phyloP scores from a whole-genome alignment of 30 jellyfish, hydroid and myxozoan species.

The Hydra vulgaris region DNA sequence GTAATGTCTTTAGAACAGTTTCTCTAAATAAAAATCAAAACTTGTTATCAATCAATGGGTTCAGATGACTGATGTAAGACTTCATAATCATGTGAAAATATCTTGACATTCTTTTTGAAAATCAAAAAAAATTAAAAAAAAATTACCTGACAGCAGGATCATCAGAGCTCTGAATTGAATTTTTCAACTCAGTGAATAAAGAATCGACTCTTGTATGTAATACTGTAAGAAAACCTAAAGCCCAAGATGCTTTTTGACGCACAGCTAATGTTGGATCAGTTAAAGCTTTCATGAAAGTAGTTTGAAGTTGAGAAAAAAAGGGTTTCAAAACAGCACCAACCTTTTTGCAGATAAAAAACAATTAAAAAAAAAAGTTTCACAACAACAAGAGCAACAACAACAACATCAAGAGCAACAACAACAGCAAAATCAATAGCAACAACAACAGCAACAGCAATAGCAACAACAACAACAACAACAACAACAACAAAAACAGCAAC shows the following conservation, averaged over 20 bases:
- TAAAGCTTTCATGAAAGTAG: slow-evolving; percentile 73
- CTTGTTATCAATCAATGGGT: no score
- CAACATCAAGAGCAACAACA: no score
- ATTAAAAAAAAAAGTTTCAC: neutral
- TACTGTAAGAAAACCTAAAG: slow-evolving; percentile 53
- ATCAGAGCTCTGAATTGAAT: slow-evolving; percentile 63
- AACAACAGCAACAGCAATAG: no score
- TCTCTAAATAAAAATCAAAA: slow-evolving; percentile 37
- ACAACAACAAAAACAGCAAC: no score
- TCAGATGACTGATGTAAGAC: no score
- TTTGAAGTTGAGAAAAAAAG: slow-evolving; percentile 76
- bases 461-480: no score
- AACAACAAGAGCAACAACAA: no score
- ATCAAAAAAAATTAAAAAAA: neutral
- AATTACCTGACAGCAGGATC: slow-evolving; percentile 56
- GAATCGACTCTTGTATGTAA: slow-evolving; percentile 78
- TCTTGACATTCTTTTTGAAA: neutral
- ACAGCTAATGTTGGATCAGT: slow-evolving; percentile 60
- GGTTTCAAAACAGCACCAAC: slow-evolving; percentile 84
- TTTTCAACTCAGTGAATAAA: slow-evolving; percentile 60
- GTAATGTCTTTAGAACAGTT: slow-evolving; percentile 63
- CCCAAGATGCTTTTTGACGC: slow-evolving; percentile 64
- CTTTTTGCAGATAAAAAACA: slow-evolving; percentile 19
- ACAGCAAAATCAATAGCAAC: no score
- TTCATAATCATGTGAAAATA: neutral